Evolutionary conservation across 2,888 invertebrate genomes (phyloP), one percentile per base, ranked within the genome.

Genomic region (Heliothis peltigera): DNA sequence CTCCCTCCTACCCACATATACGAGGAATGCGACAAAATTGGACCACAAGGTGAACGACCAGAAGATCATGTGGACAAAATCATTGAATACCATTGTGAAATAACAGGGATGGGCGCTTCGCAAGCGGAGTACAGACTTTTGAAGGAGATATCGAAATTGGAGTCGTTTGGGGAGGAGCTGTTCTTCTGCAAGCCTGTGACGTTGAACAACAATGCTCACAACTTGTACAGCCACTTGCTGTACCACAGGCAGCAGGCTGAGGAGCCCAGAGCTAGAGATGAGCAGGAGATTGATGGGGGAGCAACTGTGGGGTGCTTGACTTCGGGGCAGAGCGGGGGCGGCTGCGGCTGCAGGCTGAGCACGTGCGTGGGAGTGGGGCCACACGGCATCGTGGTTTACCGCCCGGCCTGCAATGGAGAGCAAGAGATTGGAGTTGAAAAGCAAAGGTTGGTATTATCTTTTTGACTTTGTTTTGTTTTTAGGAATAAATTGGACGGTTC

Each of bases 101-200:
- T 96, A 56, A 91, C 87, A 1, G 95, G 96, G 15, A 97, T 97
- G 96, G 96, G 96, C 66, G 91, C 96, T 8, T 96, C 97, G n/a
- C 96, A 97, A 44, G 98, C 98, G 2, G 97, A 98, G 85, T 98
- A 98, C 91, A 97, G 97, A 95, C 91, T 98, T 44, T 91, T 98
- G 52, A 97, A 98, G 86, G 97, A 97, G 89, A 97, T 97, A 60
- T 97, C 98, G 6, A 96, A 96, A 72, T 91, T 98, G 77, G 97
- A 97, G 77, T 97, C 97, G 35, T 98, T 98, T 89, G 98, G 98
- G 0, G 97, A 98, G 87, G 98, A 98, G 87, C 93, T 97, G 75
- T 98, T 98, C 89, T 96, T 96, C 87, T 97, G 97, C 85, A 96
- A 97, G 87, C 95, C 96, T 58, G 94, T 95, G 58, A 95, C 92